Conservation (phyloP, 1,140 invertebrate genomes). For the Drosophila lowei region DNA sequence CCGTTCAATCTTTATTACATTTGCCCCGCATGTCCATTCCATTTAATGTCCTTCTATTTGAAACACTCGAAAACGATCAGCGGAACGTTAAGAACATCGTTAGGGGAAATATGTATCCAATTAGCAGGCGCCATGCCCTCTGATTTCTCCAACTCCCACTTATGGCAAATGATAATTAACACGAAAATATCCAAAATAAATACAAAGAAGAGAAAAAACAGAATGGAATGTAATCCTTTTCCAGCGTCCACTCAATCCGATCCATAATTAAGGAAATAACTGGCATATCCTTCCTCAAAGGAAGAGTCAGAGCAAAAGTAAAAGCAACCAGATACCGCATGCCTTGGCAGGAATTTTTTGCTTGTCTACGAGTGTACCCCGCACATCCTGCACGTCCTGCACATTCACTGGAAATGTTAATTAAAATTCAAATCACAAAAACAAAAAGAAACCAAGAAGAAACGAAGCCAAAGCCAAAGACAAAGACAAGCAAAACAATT, state of each 20-base stretch:
- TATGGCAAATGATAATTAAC: constrained; percentile 23
- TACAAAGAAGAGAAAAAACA: constrained; percentile 20
- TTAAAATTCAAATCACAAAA: constrained; percentile 78
- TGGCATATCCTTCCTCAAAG: constrained; percentile 1
- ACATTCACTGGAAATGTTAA: constrained; percentile 75
- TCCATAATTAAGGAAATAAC: constrained; percentile 45
- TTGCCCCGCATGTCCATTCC: background rate
- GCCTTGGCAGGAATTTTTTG: background rate
- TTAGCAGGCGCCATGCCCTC: constrained; percentile 10
- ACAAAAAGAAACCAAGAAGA: constrained; percentile 26
- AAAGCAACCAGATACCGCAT: constrained; percentile 29
- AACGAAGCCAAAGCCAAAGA: constrained; percentile 30
- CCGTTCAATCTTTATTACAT: background rate
- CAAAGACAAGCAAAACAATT: constrained; percentile 71
- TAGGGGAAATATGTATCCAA: constrained; percentile 28
- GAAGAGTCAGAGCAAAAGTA: constrained; percentile 8
- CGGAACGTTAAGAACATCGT: constrained; percentile 10
- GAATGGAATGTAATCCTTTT: constrained; percentile 27
- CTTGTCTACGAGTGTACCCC: too few species aligned
- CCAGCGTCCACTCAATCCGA: constrained; percentile 20
- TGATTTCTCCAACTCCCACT: background rate
- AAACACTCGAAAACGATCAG: background rate
- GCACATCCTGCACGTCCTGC: background rate
- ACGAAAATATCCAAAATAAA: constrained; percentile 1
- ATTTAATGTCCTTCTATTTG: background rate